These are phyloP conservation scores for Decapterus maruadsi DNA, from an alignment of 2,797 vertebrate genomes.

Conservation along the genomic window DNA sequence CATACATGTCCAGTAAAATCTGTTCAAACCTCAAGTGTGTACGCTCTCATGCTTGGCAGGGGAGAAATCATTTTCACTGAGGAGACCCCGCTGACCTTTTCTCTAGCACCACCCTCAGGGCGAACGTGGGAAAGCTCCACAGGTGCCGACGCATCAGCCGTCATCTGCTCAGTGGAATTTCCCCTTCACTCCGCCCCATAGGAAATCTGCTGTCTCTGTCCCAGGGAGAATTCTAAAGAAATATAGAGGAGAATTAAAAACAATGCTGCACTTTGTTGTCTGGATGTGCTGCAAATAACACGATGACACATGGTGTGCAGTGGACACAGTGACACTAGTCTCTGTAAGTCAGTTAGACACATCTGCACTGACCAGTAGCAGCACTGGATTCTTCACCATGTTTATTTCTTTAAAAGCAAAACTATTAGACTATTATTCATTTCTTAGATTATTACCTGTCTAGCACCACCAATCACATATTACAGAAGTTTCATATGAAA, in stretches of 20 bases:
- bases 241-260: not conserved
- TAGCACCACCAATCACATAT: too few species aligned
- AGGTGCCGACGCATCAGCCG: not conserved
- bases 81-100: not conserved
- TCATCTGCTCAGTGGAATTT: not conserved
- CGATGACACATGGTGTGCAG: not conserved
- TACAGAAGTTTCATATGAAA: too few species aligned
- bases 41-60: not conserved
- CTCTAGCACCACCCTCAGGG: not conserved
- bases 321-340: not conserved
- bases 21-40: too few species aligned
- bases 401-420: too few species aligned
- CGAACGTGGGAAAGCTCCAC: not conserved
- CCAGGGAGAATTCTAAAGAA: not conserved
- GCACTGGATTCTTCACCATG: too few species aligned
- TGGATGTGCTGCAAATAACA: not conserved
- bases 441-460: too few species aligned
- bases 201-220: not conserved
- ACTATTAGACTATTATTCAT: too few species aligned
- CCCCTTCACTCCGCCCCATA: not conserved
- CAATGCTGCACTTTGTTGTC: not conserved
- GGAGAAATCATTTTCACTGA: not conserved
- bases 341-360: not conserved
- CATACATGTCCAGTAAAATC: not conserved
- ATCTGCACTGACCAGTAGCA: not conserved